These are phyloP conservation scores for Bombylius major DNA, from an alignment of 2,888 invertebrate genomes.

Conservation along the genomic window DNA sequence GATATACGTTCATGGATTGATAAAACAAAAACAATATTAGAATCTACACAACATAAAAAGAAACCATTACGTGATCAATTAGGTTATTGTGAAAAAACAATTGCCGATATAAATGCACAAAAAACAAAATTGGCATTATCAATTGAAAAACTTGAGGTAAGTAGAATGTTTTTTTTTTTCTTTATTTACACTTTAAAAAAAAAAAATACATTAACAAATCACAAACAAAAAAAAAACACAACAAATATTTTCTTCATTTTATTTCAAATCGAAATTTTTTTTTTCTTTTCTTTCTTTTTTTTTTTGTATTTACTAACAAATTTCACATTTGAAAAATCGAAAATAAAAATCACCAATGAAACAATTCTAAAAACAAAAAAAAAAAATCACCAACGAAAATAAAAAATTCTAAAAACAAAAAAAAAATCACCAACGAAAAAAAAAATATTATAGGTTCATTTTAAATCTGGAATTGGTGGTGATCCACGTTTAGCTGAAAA, in stretches of 20 bases:
- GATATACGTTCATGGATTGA: slow-evolving; percentile 84
- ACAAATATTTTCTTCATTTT: neutral
- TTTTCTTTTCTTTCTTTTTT: too few species aligned
- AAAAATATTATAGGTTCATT: slow-evolving; percentile 55
- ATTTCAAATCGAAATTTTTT: too few species aligned
- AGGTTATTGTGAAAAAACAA: slow-evolving; percentile 70
- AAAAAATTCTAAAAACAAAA: too few species aligned
- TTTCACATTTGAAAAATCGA: too few species aligned
- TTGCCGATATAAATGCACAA: slow-evolving; percentile 77
- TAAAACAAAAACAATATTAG: slow-evolving; percentile 62
- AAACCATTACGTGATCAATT: slow-evolving; percentile 79
- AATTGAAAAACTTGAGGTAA: slow-evolving; percentile 79
- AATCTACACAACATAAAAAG: slow-evolving; percentile 71
- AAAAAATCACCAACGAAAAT: too few species aligned
- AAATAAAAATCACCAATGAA: too few species aligned
- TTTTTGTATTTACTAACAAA: too few species aligned
- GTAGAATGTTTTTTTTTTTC: slow-evolving; percentile 18
- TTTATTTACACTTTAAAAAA: neutral
- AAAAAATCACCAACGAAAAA: neutral
- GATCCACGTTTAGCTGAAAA: slow-evolving; percentile 60
- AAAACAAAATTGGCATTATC: slow-evolving; percentile 80
- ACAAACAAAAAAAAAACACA: too few species aligned
- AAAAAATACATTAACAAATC: neutral
- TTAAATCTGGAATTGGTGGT: slow-evolving; percentile 72
- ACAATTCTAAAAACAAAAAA: too few species aligned